Percentiles rank a stretch among this genome's conserved stretches.
phyloP scores from a whole-genome alignment of 2,113 vertebrate species.

The Tor tambroides region DNA sequence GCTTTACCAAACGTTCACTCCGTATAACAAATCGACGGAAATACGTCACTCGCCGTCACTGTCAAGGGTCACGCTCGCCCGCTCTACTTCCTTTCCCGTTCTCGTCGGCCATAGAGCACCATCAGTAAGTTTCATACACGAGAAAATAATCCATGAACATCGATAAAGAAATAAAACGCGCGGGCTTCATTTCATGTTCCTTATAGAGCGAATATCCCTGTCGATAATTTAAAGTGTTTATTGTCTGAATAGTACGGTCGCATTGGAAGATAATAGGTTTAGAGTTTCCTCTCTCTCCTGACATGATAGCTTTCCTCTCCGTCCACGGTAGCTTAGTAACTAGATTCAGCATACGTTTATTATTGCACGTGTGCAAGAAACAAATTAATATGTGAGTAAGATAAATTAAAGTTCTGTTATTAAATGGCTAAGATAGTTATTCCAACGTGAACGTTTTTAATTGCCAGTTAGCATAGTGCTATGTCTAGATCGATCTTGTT shows the following conservation, averaged over 20 bases:
- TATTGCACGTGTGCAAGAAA: not conserved
- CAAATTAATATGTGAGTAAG: not conserved
- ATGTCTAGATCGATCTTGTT: too few relatives aligned
- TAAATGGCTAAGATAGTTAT: not conserved
- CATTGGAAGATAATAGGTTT: not conserved
- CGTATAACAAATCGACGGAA: constrained; percentile 57
- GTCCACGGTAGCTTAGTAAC: not conserved
- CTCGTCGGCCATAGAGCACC: constrained; percentile 73
- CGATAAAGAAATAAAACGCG: constrained; percentile 18
- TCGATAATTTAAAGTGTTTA: not conserved
- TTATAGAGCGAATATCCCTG: rapidly evolving
- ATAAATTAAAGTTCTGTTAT: not conserved
- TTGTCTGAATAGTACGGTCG: not conserved
- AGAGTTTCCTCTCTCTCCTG: not conserved
- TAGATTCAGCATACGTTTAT: too few relatives aligned
- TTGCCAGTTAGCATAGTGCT: not conserved
- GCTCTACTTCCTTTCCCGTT: constrained; percentile 77
- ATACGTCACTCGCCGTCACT: constrained; percentile 50
- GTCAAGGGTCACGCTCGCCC: constrained; percentile 70
- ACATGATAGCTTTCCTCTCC: not conserved
- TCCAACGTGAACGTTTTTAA: too few relatives aligned
- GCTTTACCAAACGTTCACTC: not conserved
- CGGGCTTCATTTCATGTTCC: rapidly evolving
- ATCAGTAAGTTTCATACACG: constrained; percentile 71
- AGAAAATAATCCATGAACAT: constrained; percentile 72